Base-by-base conservation (phyloP, 2,113 vertebrate species). In the Poecile atricapillus region DNA sequence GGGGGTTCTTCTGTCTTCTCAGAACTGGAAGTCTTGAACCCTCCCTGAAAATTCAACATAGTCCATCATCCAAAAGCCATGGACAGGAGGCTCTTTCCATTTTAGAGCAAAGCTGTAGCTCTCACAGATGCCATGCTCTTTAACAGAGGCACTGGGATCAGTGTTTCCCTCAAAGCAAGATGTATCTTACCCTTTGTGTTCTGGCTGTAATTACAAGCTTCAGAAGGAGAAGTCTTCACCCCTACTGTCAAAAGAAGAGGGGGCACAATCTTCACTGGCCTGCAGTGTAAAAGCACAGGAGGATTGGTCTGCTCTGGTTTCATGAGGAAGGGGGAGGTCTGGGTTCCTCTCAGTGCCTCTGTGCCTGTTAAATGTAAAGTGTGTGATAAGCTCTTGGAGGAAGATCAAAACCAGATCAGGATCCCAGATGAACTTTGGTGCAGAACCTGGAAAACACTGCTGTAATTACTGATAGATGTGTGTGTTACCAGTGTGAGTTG, bases 121-220 rank as follows among this genome's bases (percentile, higher is more conserved):
- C 23, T 78, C 50, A 35, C 23, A 59, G 28, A 15, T 69, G 17
- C 22, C 5, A 12, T 22, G 35, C 31, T 53, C 49, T 44, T 87
- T 53, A 47, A 64, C 17, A 71, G 18, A 63, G 47, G 11, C 0
- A 0, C 9, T 63, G 19, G 18, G 21, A 60, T 64, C 10, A 21
- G 18, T n/a, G 22, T 10, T 27, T 23, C 22, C 20, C 39, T 39
- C 53, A 73, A 28, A 79, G 27, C 16, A 81, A 44, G 31, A 56
- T 1, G 4, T 15, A 15, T 62, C 15, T 62, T 1, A 0, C n/a
- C 30, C 21, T 44, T 52, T 21, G 20, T 53, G 39, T 37, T 37
- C 6, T 17, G 25, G 28, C 28, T 82, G 52, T 41, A 59, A 67
- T 10, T 46, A 5, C 5, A 65, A 17, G 8, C 11, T 85, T 59